A percentile compares a stretch with the other conserved stretches of the same genome.
Evolutionary conservation across 2,113 vertebrate species (phyloP).

Genomic region (Oreamnos americanus): DNA sequence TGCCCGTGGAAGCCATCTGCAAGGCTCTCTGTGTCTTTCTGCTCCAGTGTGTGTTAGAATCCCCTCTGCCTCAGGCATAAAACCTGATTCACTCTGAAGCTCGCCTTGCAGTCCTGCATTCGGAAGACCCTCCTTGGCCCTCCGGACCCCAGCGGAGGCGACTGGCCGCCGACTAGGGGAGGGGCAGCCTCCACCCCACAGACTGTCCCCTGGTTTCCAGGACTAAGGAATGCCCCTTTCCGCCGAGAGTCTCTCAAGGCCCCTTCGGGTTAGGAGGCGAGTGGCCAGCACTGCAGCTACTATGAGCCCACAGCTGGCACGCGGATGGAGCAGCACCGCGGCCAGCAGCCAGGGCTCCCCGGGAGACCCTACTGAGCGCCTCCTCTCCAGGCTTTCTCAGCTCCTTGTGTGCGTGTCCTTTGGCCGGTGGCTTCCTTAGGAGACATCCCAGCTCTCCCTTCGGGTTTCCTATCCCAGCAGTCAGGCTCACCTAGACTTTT

Average conservation of each 20-base stretch:
- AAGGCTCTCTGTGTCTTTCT: conserved; percentile 37
- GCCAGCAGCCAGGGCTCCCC: neutral
- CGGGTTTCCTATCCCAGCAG: neutral
- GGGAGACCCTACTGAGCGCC: fast-evolving
- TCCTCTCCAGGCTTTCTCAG: neutral
- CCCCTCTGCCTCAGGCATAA: conserved; percentile 7
- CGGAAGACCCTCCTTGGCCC: neutral
- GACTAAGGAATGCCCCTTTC: neutral
- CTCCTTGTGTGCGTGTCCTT: neutral
- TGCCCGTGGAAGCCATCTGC: conserved; percentile 50
- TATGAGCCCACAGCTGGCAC: neutral
- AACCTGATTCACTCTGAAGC: neutral
- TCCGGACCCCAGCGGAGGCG: fast-evolving
- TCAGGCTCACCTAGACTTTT: neutral
- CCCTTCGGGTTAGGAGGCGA: fast-evolving
- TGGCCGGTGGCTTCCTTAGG: neutral
- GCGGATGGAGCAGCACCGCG: neutral
- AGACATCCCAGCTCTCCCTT: neutral
- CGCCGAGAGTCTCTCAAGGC: fast-evolving
- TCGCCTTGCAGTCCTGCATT: fast-evolving
- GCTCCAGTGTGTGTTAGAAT: conserved; percentile 5
- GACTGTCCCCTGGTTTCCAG: neutral
- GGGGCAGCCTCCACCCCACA: neutral
- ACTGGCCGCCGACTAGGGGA: neutral
- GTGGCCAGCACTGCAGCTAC: fast-evolving